Evolutionary conservation across 2,888 invertebrate species (phyloP).

Genomic region (Empis livida): DNA sequence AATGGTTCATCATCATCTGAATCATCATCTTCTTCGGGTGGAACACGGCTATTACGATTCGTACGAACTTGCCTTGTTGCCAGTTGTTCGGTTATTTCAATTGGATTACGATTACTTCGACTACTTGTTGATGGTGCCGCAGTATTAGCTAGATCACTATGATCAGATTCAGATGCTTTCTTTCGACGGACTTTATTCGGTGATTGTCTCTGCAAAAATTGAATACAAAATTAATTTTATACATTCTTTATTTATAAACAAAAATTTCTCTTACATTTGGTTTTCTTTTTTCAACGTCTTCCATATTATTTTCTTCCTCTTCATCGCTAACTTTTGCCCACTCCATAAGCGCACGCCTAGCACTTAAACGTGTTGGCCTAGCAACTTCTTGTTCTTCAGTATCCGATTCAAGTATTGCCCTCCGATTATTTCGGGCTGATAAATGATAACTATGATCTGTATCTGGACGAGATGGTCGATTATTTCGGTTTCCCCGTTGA

Average conservation of each 20-base stretch:
- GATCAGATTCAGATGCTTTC: conserved; percentile 11
- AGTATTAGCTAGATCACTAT: conserved; percentile 5
- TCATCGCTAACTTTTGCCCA: conserved; percentile 31
- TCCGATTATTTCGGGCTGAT: conserved; percentile 23
- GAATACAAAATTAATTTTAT: background rate
- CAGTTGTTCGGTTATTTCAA: background rate
- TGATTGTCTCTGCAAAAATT: conserved; percentile 3
- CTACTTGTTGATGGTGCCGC: conserved; percentile 1
- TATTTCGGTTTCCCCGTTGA: conserved; percentile 22
- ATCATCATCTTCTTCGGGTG: conserved; percentile 13
- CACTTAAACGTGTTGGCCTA: conserved; percentile 29
- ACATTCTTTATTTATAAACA: background rate
- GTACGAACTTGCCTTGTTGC: conserved; percentile 19
- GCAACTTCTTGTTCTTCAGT: conserved; percentile 22
- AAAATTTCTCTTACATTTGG: background rate
- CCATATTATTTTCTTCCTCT: conserved; percentile 23
- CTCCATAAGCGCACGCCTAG: conserved; percentile 27
- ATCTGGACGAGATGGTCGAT: conserved; percentile 24
- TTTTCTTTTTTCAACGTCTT: conserved; percentile 17
- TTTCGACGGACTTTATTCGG: conserved; percentile 2
- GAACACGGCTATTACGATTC: conserved; percentile 29
- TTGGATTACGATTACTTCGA: conserved; percentile 2
- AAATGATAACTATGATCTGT: conserved; percentile 35
- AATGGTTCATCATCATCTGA: conserved; percentile 9
- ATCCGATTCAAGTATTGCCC: conserved; percentile 25